phyloP scores from a whole-genome alignment of 1,140 invertebrate species.

The Coelopa frigida region DNA sequence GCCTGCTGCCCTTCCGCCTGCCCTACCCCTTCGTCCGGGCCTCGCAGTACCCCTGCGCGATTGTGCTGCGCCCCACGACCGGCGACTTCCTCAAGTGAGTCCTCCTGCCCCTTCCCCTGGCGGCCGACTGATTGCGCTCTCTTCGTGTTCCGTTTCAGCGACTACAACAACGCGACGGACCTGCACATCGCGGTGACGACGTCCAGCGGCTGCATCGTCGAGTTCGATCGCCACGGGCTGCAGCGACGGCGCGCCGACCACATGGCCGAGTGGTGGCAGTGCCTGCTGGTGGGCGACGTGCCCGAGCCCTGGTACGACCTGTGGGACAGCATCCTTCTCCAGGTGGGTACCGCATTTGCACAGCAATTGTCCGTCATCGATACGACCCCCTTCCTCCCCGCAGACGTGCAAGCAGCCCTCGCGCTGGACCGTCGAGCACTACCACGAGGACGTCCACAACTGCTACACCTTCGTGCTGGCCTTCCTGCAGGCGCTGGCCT shows the following conservation, averaged over 20 bases:
- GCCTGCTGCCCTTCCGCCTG: slow-evolving; percentile 64
- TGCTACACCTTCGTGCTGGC: slow-evolving; percentile 74
- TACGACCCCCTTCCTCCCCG: slow-evolving; percentile 11
- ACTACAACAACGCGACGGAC: slow-evolving; percentile 70
- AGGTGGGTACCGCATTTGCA: slow-evolving; percentile 43
- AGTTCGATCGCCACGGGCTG: slow-evolving; percentile 69
- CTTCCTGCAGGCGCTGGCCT: slow-evolving; percentile 60
- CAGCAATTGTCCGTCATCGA: neutral
- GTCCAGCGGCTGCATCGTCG: slow-evolving; percentile 63
- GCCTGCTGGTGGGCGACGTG: slow-evolving; percentile 60
- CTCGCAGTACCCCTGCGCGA: slow-evolving; percentile 61
- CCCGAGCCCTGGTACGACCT: slow-evolving; percentile 61
- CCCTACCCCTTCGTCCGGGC: slow-evolving; percentile 72
- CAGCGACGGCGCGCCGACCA: slow-evolving; percentile 42
- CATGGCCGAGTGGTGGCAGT: slow-evolving; percentile 53
- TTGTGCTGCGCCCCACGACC: slow-evolving; percentile 70
- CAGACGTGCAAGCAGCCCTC: slow-evolving; percentile 54
- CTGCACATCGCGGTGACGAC: slow-evolving; percentile 76
- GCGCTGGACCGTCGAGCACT: slow-evolving; percentile 58
- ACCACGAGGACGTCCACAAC: slow-evolving; percentile 65
- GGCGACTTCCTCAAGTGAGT: slow-evolving; percentile 75
- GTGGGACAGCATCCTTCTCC: slow-evolving; percentile 65
- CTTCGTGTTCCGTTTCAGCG: slow-evolving; percentile 45
- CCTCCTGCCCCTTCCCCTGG: neutral
- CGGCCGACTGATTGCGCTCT: neutral